A percentile compares a stretch with the other conserved stretches of the same genome.
These are phyloP conservation scores for Penaeus indicus DNA, from an alignment of 1,140 invertebrate genomes.

Conservation along the genomic window DNA sequence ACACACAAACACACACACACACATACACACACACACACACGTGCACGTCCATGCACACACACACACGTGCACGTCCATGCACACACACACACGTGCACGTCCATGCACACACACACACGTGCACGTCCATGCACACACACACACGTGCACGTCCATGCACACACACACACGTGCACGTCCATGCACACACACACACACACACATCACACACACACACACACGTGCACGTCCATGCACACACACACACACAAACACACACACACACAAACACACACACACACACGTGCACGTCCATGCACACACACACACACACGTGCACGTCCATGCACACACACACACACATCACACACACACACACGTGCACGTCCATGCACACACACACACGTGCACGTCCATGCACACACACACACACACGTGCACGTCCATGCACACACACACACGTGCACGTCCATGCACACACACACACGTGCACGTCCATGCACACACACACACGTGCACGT, in stretches of 20 bases:
- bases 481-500: background rate
- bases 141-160: background rate
- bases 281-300: background rate
- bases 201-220: too few relatives aligned
- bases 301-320: background rate
- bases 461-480: background rate
- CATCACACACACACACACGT: too few relatives aligned
- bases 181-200: background rate
- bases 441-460: too few relatives aligned
- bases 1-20: too few relatives aligned
- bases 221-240: background rate
- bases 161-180: background rate
- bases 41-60: too few relatives aligned
- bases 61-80: too few relatives aligned
- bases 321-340: slow-evolving; percentile 1
- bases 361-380: background rate
- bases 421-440: too few relatives aligned
- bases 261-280: background rate
- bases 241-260: background rate
- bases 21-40: too few relatives aligned
- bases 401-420: too few relatives aligned
- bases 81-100: too few relatives aligned
- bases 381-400: too few relatives aligned
- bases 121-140: background rate
- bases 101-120: background rate